Percentiles rank a stretch among this genome's conserved stretches.
phyloP scores from a whole-genome alignment of 2,888 invertebrate species.

The Tachina grossa region DNA sequence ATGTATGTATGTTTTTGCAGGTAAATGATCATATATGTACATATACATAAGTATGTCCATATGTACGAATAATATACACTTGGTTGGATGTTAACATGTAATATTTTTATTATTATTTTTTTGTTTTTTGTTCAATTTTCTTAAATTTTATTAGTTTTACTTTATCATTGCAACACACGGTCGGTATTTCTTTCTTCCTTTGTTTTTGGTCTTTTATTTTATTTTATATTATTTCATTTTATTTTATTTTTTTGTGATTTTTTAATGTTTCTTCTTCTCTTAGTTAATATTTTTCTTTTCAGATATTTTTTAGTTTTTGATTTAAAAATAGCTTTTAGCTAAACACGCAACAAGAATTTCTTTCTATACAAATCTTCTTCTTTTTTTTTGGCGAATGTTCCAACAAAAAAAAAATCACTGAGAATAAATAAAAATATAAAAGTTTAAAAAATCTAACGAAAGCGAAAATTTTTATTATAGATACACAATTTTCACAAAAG shows the following conservation, averaged over 20 bases:
- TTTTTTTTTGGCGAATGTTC: conserved; percentile 65
- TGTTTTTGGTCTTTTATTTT: conserved; percentile 12
- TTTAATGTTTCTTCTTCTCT: conserved; percentile 38
- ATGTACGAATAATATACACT: not conserved
- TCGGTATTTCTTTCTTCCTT: conserved; percentile 15
- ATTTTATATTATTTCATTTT: conserved; percentile 21
- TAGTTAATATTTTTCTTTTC: conserved; percentile 43
- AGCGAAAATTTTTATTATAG: conserved; percentile 61
- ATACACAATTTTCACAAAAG: conserved; percentile 67
- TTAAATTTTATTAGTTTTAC: conserved; percentile 20
- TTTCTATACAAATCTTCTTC: conserved; percentile 74
- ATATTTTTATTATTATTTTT: not conserved
- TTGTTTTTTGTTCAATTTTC: conserved; percentile 27
- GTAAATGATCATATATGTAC: not conserved
- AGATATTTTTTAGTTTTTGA: conserved; percentile 61
- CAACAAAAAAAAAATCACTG: conserved; percentile 59
- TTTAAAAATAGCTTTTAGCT: conserved; percentile 82
- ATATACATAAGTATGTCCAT: not conserved
- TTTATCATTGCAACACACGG: conserved; percentile 36
- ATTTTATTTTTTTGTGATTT: conserved; percentile 18
- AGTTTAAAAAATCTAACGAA: conserved; percentile 56
- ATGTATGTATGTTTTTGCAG: not conserved
- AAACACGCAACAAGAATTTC: conserved; percentile 81
- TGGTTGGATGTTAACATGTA: conserved; percentile 19
- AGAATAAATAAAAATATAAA: conserved; percentile 68